These are phyloP conservation scores for Fistularia commersonii DNA, from an alignment of 2,797 vertebrate genomes.

Conservation along the genomic window DNA sequence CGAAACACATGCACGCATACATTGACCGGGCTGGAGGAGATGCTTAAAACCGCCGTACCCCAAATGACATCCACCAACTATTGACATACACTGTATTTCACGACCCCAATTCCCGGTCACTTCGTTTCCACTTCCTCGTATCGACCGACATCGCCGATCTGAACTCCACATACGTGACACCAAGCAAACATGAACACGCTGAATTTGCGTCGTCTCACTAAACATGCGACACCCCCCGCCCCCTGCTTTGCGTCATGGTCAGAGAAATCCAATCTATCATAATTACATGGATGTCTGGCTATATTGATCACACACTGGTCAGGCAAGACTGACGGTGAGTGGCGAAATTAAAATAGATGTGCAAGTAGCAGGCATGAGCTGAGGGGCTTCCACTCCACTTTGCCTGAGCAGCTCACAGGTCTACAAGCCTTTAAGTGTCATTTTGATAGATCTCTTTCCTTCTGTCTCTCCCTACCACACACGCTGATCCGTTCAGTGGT, in stretches of 20 bases:
- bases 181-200: conserved; percentile 4
- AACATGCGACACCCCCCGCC: conserved; percentile 49
- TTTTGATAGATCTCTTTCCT: conserved; percentile 59
- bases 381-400: conserved; percentile 61
- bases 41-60: no score
- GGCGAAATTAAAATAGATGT: conserved; percentile 72
- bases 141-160: neutral
- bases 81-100: no score
- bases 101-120: no score
- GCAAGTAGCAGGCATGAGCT: conserved; percentile 48
- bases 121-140: neutral
- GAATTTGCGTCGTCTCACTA: conserved; percentile 35
- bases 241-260: conserved; percentile 44
- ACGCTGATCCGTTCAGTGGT: conserved; percentile 17
- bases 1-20: no score
- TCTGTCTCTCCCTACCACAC: conserved; percentile 3
- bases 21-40: no score
- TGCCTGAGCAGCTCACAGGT: conserved; percentile 53
- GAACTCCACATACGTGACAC: conserved; percentile 1
- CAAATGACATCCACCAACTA: no score
- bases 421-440: conserved; percentile 59
- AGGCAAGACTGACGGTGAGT: conserved; percentile 66
- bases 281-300: conserved; percentile 70
- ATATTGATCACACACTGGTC: conserved; percentile 74
- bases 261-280: conserved; percentile 72